These are phyloP conservation scores for Notolabrus celidotus DNA, from an alignment of 2,797 vertebrate genomes.

Conservation along the genomic window DNA sequence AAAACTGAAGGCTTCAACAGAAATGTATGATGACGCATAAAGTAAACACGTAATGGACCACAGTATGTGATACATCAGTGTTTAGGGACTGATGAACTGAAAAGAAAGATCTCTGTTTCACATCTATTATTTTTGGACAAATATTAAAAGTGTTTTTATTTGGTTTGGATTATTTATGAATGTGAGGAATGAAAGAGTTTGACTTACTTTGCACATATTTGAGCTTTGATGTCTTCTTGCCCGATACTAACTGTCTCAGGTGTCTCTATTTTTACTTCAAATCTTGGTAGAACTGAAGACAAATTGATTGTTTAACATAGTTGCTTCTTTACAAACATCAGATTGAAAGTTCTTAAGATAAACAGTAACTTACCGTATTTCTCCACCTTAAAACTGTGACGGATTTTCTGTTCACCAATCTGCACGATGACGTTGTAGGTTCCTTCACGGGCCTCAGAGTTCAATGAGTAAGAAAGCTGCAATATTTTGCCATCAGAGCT, in stretches of 20 bases:
- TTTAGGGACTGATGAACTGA: too few species aligned
- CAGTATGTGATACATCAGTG: too few species aligned
- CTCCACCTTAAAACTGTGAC: slow-evolving; percentile 78
- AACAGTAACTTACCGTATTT: slow-evolving; percentile 78
- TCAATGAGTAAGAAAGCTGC: slow-evolving; percentile 79
- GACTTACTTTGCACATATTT: slow-evolving; percentile 74
- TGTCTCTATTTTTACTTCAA: slow-evolving; percentile 52
- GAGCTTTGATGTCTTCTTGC: slow-evolving; percentile 41
- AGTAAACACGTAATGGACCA: too few species aligned
- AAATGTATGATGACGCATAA: too few species aligned
- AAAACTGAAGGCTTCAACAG: too few species aligned
- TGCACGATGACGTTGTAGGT: slow-evolving; percentile 63
- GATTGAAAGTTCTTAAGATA: background rate
- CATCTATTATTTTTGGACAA: too few species aligned
- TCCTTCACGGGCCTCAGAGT: slow-evolving; percentile 79
- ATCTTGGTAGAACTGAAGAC: slow-evolving; percentile 75
- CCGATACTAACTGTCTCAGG: slow-evolving; percentile 32
- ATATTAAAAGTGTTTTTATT: too few species aligned
- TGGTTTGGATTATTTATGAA: background rate
- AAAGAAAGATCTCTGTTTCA: too few species aligned
- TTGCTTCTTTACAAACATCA: background rate
- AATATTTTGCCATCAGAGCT: slow-evolving; percentile 72
- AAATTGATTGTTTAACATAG: slow-evolving; percentile 14
- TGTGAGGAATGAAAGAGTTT: background rate
- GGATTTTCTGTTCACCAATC: background rate